Conservation (phyloP, 2,113 vertebrate genomes). For the Tor tambroides region DNA sequence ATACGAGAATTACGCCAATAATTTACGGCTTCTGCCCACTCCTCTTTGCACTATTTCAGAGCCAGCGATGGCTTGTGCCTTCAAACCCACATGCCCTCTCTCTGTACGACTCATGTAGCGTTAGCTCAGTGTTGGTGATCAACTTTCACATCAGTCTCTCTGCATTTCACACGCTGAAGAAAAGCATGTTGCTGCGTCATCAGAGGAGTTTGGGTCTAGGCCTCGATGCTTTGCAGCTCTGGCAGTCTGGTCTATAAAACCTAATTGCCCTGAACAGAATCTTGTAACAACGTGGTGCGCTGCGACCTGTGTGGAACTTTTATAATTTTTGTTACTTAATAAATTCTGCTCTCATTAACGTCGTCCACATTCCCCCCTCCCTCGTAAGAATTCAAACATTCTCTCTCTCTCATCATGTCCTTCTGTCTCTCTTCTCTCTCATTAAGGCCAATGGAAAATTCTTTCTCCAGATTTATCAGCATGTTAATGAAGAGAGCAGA, state of each 20-base stretch:
- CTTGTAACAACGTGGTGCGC: slow-evolving; percentile 60
- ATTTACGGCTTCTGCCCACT: slow-evolving; percentile 43
- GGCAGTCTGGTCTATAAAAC: slow-evolving; percentile 69
- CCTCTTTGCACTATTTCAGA: slow-evolving; percentile 5
- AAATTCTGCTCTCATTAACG: slow-evolving; percentile 38
- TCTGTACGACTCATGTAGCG: neutral
- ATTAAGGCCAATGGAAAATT: slow-evolving; percentile 63
- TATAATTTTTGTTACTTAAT: slow-evolving; percentile 52
- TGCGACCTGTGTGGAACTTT: slow-evolving; percentile 59
- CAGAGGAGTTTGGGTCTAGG: neutral
- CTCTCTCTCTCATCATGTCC: neutral
- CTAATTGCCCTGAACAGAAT: slow-evolving; percentile 68
- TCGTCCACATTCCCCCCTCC: neutral
- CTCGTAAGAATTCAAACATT: slow-evolving; percentile 35
- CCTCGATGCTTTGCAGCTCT: slow-evolving; percentile 51
- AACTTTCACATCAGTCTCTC: slow-evolving; percentile 2
- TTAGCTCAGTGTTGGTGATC: neutral
- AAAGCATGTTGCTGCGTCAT: neutral
- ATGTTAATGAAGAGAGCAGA: slow-evolving; percentile 52
- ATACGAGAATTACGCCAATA: slow-evolving; percentile 59
- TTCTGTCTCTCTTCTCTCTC: slow-evolving; percentile 36
- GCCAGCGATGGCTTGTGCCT: neutral
- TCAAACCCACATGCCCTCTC: neutral
- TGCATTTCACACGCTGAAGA: neutral
- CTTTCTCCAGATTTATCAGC: slow-evolving; percentile 54